A percentile compares a stretch with the other conserved stretches of the same genome.
Evolutionary conservation across 2,888 invertebrate species (phyloP).

Genomic region (Griposia aprilina): DNA sequence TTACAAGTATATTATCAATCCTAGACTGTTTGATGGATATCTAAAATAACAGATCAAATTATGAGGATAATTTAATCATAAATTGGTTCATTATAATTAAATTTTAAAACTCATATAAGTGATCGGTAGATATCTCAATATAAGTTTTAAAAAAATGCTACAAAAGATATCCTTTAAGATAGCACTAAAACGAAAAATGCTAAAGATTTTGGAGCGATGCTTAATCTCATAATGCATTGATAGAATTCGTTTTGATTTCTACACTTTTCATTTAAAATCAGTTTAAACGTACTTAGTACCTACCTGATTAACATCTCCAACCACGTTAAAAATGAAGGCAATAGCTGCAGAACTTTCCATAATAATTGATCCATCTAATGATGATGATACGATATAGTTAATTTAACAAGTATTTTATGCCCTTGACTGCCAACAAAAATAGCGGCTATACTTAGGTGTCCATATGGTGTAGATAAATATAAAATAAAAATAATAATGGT

Average conservation of each 20-base stretch:
- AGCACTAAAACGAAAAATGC: neutral
- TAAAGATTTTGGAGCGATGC: neutral
- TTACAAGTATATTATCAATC: constrained; percentile 29
- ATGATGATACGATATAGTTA: neutral
- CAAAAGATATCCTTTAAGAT: neutral
- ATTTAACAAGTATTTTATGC: neutral
- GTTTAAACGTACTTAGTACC: neutral
- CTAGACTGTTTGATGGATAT: constrained; percentile 2
- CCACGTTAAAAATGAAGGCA: neutral
- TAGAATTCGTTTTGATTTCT: neutral
- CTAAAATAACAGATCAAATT: neutral
- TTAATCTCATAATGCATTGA: neutral
- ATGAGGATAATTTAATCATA: neutral
- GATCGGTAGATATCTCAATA: neutral
- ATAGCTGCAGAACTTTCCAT: too few relatives aligned
- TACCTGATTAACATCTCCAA: neutral
- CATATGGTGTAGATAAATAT: neutral
- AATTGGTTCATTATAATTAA: neutral
- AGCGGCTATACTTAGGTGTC: neutral
- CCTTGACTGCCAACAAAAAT: neutral
- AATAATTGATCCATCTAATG: neutral
- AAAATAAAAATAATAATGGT: constrained; percentile 50
- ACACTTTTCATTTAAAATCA: neutral
- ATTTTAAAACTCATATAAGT: neutral
- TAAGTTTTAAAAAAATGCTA: neutral